A percentile compares a stretch with the other conserved stretches of the same genome.
Evolutionary conservation across 2,888 invertebrate genomes (phyloP).

Genomic region (Metalampra italica): DNA sequence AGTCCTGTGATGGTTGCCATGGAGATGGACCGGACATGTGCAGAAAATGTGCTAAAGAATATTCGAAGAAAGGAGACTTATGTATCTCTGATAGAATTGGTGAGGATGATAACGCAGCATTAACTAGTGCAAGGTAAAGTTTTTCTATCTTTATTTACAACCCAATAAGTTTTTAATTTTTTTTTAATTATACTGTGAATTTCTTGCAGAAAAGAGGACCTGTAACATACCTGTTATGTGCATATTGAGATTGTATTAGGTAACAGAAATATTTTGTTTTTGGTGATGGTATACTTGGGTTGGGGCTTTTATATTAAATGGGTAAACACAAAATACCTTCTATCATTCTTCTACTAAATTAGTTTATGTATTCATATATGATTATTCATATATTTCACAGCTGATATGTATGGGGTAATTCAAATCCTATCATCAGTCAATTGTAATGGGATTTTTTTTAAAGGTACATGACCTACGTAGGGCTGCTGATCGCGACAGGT

Average conservation of each 20-base stretch:
- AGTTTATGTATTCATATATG: too few species aligned
- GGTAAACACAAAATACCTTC: too few species aligned
- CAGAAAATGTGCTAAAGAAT: slow-evolving; percentile 86
- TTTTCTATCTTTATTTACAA: slow-evolving; percentile 1
- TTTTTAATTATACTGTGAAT: slow-evolving; percentile 14
- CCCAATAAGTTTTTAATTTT: slow-evolving; percentile 10
- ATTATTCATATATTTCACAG: too few species aligned
- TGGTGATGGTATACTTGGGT: background rate
- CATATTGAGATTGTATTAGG: slow-evolving; percentile 1
- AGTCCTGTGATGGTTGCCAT: slow-evolving; percentile 88
- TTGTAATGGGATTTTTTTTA: background rate
- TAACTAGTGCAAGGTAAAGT: slow-evolving; percentile 56
- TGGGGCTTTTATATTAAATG: slow-evolving; percentile 2
- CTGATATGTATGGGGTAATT: too few species aligned
- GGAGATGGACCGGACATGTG: slow-evolving; percentile 97
- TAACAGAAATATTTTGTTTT: slow-evolving; percentile 2
- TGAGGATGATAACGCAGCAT: slow-evolving; percentile 47
- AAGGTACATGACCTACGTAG: slow-evolving; percentile 90
- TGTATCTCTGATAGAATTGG: slow-evolving; percentile 83
- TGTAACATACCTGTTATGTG: slow-evolving; percentile 34
- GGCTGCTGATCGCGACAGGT: slow-evolving; percentile 89
- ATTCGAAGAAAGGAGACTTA: slow-evolving; percentile 83
- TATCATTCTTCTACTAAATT: too few species aligned
- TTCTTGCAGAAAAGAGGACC: slow-evolving; percentile 68
- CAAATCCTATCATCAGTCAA: too few species aligned